Percentiles rank a stretch among this genome's conserved stretches.
Conservation (phyloP, 2,888 invertebrate genomes). For the Tiphia femorata region DNA sequence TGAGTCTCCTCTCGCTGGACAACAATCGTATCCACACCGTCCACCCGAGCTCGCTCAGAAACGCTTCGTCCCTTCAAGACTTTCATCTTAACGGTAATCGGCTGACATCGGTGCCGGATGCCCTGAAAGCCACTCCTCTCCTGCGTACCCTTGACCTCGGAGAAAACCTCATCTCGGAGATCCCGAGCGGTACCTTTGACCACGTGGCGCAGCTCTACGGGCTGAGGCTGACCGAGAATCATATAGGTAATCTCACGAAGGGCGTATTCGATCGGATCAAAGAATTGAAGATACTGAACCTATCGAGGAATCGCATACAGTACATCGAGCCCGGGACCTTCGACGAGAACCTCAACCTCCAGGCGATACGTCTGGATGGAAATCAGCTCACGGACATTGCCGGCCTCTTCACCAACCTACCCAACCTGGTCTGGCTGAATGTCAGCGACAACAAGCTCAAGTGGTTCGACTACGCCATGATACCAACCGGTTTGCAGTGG, state of each 20-base stretch:
- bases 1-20: constrained; percentile 83
- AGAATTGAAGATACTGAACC: constrained; percentile 84
- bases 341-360: constrained; percentile 81
- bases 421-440: constrained; percentile 87
- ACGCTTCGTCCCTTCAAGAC: constrained; percentile 85
- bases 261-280: constrained; percentile 85
- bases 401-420: constrained; percentile 83
- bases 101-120: constrained; percentile 81
- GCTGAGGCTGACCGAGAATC: constrained; percentile 86
- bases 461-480: constrained; percentile 88
- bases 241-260: constrained; percentile 83
- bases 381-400: constrained; percentile 85
- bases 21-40: constrained; percentile 83
- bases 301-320: constrained; percentile 86
- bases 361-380: constrained; percentile 85
- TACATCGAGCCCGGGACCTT: constrained; percentile 84
- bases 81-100: constrained; percentile 87
- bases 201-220: constrained; percentile 85
- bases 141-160: constrained; percentile 86
- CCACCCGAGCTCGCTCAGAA: constrained; percentile 81
- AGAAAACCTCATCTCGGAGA: constrained; percentile 84
- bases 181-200: constrained; percentile 85
- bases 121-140: constrained; percentile 80
- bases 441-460: constrained; percentile 87
- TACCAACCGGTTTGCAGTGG: constrained; percentile 87